Evolutionary conservation across 1,140 invertebrate species (phyloP).

Genomic region (Psilanteris sp.): DNA sequence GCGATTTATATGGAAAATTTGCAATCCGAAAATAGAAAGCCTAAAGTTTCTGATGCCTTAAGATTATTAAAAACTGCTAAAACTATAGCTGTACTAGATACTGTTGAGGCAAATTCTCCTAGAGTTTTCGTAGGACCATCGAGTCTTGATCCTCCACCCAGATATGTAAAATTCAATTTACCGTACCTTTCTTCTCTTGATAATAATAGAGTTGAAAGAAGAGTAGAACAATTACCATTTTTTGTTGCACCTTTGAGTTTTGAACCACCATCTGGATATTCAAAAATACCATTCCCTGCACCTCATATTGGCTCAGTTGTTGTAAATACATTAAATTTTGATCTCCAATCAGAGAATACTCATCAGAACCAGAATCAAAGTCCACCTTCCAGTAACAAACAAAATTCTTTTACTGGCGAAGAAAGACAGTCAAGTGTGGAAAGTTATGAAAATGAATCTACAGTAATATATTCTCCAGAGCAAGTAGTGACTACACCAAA

Average conservation of each 20-base stretch:
- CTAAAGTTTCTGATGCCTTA: conserved; percentile 85
- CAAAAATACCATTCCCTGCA: conserved; percentile 90
- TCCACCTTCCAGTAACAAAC: conserved; percentile 67
- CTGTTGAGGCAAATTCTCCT: conserved; percentile 83
- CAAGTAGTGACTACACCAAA: conserved; percentile 64
- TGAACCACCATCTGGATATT: conserved; percentile 88
- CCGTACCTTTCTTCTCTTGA: conserved; percentile 89
- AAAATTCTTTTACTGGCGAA: conserved; percentile 67
- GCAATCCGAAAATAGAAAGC: conserved; percentile 74
- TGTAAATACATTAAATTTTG: conserved; percentile 79
- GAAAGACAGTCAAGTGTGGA: conserved; percentile 23
- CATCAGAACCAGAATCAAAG: conserved; percentile 62
- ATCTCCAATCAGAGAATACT: conserved; percentile 54
- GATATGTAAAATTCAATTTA: conserved; percentile 89
- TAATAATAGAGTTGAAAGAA: conserved; percentile 85
- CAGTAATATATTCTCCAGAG: conserved; percentile 63
- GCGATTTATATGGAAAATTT: conserved; percentile 86
- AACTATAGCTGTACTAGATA: conserved; percentile 87
- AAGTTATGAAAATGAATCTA: conserved; percentile 67
- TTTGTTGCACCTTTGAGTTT: conserved; percentile 92
- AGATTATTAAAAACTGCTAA: conserved; percentile 84
- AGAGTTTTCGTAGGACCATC: conserved; percentile 90
- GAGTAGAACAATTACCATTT: conserved; percentile 87
- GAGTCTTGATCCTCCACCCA: conserved; percentile 84
- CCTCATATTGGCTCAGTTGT: conserved; percentile 92